Percentiles rank a stretch among this genome's conserved stretches.
Evolutionary conservation across 2,113 vertebrate genomes (phyloP).

Genomic region (Coturnix japonica): DNA sequence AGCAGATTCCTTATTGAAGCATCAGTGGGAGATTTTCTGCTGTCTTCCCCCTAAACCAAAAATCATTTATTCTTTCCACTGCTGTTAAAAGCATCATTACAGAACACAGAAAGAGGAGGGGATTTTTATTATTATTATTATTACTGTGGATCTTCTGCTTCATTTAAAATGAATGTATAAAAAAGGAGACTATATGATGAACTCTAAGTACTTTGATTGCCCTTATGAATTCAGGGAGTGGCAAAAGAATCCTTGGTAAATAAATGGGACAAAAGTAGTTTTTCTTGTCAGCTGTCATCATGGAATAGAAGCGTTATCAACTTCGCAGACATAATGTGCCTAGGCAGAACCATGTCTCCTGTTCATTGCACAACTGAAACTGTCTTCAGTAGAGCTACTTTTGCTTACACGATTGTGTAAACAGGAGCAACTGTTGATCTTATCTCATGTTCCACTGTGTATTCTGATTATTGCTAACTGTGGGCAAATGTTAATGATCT

Average conservation of each 20-base stretch:
- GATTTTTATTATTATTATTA: background rate
- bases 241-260: background rate
- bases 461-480: background rate
- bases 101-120: background rate
- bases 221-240: accelerated
- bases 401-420: background rate
- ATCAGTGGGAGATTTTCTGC: background rate
- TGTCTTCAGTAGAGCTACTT: background rate
- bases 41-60: background rate
- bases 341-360: background rate
- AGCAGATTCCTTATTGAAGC: background rate
- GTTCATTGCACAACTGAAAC: background rate
- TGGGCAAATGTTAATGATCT: background rate
- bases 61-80: background rate
- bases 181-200: background rate
- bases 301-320: background rate
- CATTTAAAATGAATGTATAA: background rate
- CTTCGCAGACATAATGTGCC: background rate
- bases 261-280: background rate
- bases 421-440: background rate
- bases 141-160: background rate
- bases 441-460: background rate
- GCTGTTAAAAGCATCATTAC: background rate
- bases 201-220: background rate
- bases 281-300: background rate